Conservation (phyloP, 1,140 invertebrate species). For the Diabrotica undecimpunctata region DNA sequence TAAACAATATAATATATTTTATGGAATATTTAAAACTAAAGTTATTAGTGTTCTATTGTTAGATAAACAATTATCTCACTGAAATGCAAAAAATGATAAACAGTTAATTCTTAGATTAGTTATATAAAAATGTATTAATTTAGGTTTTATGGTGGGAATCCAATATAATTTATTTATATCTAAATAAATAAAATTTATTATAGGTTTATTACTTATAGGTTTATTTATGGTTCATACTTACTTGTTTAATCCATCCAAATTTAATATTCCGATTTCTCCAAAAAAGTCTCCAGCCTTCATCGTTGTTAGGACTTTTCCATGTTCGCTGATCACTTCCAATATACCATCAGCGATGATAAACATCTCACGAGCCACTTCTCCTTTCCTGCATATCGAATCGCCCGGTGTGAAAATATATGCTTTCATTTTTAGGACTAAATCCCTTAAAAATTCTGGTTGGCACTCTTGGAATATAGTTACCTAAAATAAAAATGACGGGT, state of each 20-base stretch:
- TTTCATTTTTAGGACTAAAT: conserved; percentile 96
- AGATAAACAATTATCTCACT: no score
- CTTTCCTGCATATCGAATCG: conserved; percentile 92
- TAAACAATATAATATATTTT: no score
- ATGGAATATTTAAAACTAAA: no score
- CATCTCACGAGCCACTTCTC: conserved; percentile 84
- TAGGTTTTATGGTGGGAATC: no score
- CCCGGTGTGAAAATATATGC: conserved; percentile 96
- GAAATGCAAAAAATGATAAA: no score
- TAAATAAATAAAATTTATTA: background rate
- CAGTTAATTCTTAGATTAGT: no score
- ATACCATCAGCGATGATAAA: conserved; percentile 98
- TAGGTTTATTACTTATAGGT: background rate
- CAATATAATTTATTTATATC: background rate
- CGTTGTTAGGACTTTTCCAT: conserved; percentile 85
- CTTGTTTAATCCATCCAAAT: conserved; percentile 94
- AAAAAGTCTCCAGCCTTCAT: conserved; percentile 98
- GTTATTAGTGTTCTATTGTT: no score
- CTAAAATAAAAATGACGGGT: conserved; percentile 46
- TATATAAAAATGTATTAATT: no score
- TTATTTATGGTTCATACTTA: conserved; percentile 51
- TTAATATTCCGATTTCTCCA: conserved; percentile 95
- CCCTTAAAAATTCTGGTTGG: conserved; percentile 94
- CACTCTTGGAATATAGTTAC: conserved; percentile 90
- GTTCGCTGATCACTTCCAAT: conserved; percentile 92